These are phyloP conservation scores for Melanotaenia nigrans DNA, from an alignment of 2,797 vertebrate genomes.

Conservation along the genomic window DNA sequence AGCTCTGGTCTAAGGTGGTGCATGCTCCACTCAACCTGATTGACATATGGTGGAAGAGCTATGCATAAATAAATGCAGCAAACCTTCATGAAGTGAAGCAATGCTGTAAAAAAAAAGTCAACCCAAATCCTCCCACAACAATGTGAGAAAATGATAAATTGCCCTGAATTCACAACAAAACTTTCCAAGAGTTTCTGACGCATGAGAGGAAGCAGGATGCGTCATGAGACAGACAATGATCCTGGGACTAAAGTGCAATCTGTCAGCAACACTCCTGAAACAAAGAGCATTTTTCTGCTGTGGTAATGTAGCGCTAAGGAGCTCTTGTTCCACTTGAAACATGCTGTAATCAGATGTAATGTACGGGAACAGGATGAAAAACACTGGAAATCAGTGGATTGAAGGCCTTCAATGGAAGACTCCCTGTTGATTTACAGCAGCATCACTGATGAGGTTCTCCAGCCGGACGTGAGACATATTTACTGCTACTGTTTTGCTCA, in stretches of 20 bases:
- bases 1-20: no score
- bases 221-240: conserved; percentile 21
- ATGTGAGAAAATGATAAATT: neutral
- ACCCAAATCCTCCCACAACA: neutral
- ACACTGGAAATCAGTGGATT: conserved; percentile 19
- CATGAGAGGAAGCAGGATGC: conserved; percentile 11
- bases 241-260: conserved; percentile 33
- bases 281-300: neutral
- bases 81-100: neutral
- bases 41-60: neutral
- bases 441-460: conserved; percentile 13
- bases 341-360: conserved; percentile 57
- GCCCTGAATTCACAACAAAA: neutral
- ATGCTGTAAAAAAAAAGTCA: neutral
- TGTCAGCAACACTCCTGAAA: conserved; percentile 26
- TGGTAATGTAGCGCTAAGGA: conserved; percentile 4
- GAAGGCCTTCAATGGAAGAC: conserved; percentile 12
- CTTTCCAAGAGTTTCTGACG: neutral
- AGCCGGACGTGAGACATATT: conserved; percentile 23
- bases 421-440: conserved; percentile 22
- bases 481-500: conserved; percentile 12
- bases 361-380: neutral
- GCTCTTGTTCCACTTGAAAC: conserved; percentile 20
- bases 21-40: no score
- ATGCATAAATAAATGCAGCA: neutral